Conservation (phyloP, 2,113 vertebrate genomes). For the Eubucco bourcierii region DNA sequence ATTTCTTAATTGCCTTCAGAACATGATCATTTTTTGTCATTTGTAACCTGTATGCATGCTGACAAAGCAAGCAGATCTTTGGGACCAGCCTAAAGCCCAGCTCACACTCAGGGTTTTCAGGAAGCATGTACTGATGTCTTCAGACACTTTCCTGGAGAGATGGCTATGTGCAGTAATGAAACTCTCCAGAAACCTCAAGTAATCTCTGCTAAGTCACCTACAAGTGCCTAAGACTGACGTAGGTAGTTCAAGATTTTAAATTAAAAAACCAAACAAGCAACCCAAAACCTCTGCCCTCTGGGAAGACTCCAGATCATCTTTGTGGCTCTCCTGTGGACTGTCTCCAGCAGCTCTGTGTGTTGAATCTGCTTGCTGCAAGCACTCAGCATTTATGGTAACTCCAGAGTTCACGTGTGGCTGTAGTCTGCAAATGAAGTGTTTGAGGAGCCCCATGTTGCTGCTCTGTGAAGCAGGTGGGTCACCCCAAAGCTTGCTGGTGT, state of each 20-base stretch:
- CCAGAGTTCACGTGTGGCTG: not conserved
- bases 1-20: not conserved
- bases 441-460: not conserved
- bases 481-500: not conserved
- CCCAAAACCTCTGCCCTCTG: accelerated
- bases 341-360: not conserved
- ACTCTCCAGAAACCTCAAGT: not conserved
- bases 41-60: not conserved
- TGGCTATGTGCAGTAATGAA: not conserved
- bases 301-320: not conserved
- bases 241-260: not conserved
- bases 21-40: not conserved
- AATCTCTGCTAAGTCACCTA: not conserved
- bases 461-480: not conserved
- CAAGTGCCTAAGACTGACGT: not conserved
- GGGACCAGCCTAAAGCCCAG: not conserved
- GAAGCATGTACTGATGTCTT: not conserved
- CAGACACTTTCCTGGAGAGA: not conserved
- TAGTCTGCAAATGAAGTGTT: not conserved
- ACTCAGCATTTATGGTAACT: not conserved
- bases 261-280: not conserved
- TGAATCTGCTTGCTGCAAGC: not conserved
- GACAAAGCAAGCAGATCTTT: not conserved
- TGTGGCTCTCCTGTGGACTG: too few relatives aligned
- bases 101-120: not conserved